Percentiles rank a stretch among this genome's conserved stretches.
Evolutionary conservation across 2,888 invertebrate species (phyloP).

Genomic region (Theristus sp.): DNA sequence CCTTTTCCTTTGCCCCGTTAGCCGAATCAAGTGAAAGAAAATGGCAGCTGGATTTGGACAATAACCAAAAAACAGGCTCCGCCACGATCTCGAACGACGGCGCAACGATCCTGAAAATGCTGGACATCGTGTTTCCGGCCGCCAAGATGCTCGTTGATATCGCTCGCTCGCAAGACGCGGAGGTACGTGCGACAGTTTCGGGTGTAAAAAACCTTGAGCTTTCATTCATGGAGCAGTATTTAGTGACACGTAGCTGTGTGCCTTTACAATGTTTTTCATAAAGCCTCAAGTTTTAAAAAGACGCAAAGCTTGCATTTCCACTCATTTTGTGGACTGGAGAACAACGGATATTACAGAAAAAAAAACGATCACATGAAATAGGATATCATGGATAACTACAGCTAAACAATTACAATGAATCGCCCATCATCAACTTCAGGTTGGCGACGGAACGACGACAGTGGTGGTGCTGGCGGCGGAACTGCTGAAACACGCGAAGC

Average conservation of each 20-base stretch:
- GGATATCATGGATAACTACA: too few species aligned
- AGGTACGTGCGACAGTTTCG: too few species aligned
- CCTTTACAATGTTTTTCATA: not conserved
- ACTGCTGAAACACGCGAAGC: conserved; percentile 77
- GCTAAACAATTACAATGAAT: not conserved
- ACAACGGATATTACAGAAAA: too few species aligned
- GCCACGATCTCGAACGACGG: conserved; percentile 98
- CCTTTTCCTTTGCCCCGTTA: too few species aligned
- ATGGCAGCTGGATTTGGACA: not conserved
- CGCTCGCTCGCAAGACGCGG: conserved; percentile 94
- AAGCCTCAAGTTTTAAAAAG: not conserved
- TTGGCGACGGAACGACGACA: conserved; percentile 95
- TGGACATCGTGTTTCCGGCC: conserved; percentile 94
- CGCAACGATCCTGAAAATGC: conserved; percentile 90
- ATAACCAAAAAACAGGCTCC: conserved; percentile 9
- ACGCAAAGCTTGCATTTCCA: not conserved
- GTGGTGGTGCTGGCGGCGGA: conserved; percentile 89
- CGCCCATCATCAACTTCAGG: conserved; percentile 38
- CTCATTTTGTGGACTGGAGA: too few species aligned
- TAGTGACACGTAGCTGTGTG: too few species aligned
- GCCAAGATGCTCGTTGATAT: conserved; percentile 94
- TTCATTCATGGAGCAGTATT: too few species aligned
- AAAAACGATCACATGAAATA: too few species aligned
- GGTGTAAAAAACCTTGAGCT: too few species aligned
- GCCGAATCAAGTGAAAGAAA: not conserved